Conservation (phyloP, 1,140 invertebrate genomes). For the Drosophila truncata region DNA sequence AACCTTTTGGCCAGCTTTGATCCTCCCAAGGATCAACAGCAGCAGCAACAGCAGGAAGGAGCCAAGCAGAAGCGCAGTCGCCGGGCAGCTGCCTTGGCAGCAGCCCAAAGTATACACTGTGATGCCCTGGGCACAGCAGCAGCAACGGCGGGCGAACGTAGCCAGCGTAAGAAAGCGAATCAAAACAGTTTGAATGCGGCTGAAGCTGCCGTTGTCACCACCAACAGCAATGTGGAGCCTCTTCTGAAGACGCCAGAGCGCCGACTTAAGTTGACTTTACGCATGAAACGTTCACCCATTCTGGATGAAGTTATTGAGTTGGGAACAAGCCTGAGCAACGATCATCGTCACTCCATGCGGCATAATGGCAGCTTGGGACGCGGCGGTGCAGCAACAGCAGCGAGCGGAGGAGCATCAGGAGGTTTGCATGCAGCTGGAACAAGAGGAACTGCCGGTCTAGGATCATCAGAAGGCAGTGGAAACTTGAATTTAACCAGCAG, state of each 20-base stretch:
- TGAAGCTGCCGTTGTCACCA: neutral
- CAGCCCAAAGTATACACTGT: conserved; percentile 69
- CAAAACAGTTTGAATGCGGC: neutral
- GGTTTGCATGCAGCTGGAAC: neutral
- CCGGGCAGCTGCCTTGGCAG: conserved; percentile 60
- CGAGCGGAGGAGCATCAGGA: conserved; percentile 3
- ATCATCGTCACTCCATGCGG: conserved; percentile 48
- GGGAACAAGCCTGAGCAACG: conserved; percentile 90
- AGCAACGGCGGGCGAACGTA: neutral
- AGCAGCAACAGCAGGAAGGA: conserved; percentile 15
- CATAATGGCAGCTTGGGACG: conserved; percentile 48
- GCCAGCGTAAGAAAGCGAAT: conserved; percentile 16
- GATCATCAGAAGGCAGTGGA: neutral
- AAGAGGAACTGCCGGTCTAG: neutral
- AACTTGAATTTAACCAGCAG: conserved; percentile 12
- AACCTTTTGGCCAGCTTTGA: conserved; percentile 80
- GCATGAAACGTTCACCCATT: conserved; percentile 92
- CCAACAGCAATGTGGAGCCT: conserved; percentile 58
- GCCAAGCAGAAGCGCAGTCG: conserved; percentile 68
- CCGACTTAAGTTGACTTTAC: conserved; percentile 91
- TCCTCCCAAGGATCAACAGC: conserved; percentile 20
- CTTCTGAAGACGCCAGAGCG: conserved; percentile 86
- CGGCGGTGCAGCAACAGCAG: conserved; percentile 4
- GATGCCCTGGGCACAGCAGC: conserved; percentile 44
- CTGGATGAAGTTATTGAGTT: conserved; percentile 94